These are phyloP conservation scores for Platypus cylindrus DNA, from an alignment of 2,888 invertebrate species.

Conservation along the genomic window DNA sequence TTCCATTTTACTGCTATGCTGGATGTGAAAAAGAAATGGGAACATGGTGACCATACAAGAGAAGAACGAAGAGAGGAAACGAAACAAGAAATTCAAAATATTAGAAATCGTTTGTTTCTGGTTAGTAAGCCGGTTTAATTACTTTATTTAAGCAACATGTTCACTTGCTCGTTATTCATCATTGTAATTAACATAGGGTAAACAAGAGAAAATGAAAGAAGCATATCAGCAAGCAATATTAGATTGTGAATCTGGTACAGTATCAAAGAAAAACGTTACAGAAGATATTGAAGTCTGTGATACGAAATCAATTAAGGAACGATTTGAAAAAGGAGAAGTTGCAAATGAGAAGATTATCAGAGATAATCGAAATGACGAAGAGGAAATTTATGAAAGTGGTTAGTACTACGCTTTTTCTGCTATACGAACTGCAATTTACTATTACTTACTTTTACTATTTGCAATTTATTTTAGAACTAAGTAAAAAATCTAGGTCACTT, in stretches of 20 bases:
- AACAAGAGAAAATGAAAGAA: constrained; percentile 80
- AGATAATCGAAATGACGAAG: constrained; percentile 46
- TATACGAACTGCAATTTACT: background rate
- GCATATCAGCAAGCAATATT: constrained; percentile 83
- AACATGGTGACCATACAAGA: constrained; percentile 46
- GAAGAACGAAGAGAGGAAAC: constrained; percentile 67
- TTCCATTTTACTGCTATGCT: constrained; percentile 72
- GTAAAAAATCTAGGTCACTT: constrained; percentile 74
- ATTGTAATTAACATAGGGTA: constrained; percentile 53
- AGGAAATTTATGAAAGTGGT: constrained; percentile 74
- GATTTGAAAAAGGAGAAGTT: constrained; percentile 68
- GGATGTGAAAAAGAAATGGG: constrained; percentile 73
- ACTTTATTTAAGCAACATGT: background rate
- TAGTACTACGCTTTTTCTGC: constrained; percentile 18
- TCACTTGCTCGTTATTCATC: too few relatives aligned
- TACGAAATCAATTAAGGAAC: constrained; percentile 46
- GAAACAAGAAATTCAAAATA: constrained; percentile 80
- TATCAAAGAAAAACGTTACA: constrained; percentile 35
- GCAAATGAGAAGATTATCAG: constrained; percentile 42
- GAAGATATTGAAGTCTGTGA: constrained; percentile 44
- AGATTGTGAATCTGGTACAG: constrained; percentile 52
- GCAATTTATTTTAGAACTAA: constrained; percentile 48
- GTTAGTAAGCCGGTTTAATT: constrained; percentile 32
- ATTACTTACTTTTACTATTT: background rate
- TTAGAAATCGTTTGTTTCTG: constrained; percentile 73